Conservation (phyloP, 2,888 invertebrate species). For the Cephus sareptanus region DNA sequence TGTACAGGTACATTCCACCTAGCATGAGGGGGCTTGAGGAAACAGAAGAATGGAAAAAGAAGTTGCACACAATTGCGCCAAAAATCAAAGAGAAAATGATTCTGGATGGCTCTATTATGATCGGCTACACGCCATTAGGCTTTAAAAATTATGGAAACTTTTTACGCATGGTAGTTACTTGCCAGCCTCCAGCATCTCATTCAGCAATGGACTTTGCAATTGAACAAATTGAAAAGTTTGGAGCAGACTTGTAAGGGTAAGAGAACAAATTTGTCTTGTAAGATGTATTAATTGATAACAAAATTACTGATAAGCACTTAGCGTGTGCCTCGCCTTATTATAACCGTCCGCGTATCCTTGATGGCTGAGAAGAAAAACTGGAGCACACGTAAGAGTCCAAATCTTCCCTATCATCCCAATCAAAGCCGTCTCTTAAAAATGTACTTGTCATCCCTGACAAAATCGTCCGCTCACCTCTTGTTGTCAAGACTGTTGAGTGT, state of each 20-base stretch:
- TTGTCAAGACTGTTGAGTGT: no score
- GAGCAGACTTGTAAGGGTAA: constrained; percentile 57
- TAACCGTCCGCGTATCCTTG: no score
- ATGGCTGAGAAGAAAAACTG: no score
- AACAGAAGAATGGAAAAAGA: constrained; percentile 68
- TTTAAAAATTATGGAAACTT: constrained; percentile 77
- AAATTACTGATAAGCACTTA: no score
- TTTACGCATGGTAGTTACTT: constrained; percentile 80
- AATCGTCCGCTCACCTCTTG: no score
- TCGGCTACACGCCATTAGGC: constrained; percentile 79
- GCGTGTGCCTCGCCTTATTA: no score
- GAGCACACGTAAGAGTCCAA: no score
- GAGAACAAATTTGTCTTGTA: no score
- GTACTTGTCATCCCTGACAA: no score
- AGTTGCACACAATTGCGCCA: constrained; percentile 71
- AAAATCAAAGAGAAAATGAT: constrained; percentile 79
- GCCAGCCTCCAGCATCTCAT: constrained; percentile 74
- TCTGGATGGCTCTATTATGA: constrained; percentile 75
- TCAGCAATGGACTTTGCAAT: constrained; percentile 74
- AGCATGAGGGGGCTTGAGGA: constrained; percentile 65
- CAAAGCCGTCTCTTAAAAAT: no score
- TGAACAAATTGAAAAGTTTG: constrained; percentile 74
- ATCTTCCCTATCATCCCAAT: no score
- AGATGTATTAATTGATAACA: no score
- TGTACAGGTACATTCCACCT: constrained; percentile 72